These are phyloP conservation scores for Nycticryphes semicollaris DNA, from an alignment of 2,113 vertebrate species.

Conservation along the genomic window DNA sequence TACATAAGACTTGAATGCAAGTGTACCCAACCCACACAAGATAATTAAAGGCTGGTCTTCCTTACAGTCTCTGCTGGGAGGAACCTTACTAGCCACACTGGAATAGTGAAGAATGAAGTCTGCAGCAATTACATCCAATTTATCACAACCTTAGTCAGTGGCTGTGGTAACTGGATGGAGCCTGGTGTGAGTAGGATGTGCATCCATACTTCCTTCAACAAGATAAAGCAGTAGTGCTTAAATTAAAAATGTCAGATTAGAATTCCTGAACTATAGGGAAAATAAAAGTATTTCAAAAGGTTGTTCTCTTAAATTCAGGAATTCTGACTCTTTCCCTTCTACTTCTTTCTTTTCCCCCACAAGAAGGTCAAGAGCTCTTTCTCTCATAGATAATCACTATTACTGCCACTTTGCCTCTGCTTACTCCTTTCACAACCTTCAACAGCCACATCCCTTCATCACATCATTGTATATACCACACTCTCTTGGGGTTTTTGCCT, in stretches of 20 bases:
- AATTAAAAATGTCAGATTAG: background rate
- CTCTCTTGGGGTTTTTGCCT: background rate
- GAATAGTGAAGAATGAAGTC: background rate
- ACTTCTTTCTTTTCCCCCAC: background rate
- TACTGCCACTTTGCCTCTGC: background rate
- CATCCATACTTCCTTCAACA: background rate
- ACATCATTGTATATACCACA: background rate
- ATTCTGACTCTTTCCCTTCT: background rate
- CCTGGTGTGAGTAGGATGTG: background rate
- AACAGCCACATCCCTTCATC: background rate
- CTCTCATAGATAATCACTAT: background rate
- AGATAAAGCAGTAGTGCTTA: background rate
- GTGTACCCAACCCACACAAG: background rate
- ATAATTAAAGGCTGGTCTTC: background rate
- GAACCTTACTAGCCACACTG: background rate
- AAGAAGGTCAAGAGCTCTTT: background rate
- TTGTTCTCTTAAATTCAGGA: background rate
- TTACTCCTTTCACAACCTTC: background rate
- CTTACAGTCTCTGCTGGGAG: background rate
- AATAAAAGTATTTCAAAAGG: background rate
- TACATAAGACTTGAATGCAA: background rate
- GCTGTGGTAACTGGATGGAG: background rate
- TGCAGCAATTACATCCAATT: background rate
- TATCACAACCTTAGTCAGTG: background rate
- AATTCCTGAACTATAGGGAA: background rate